Conservation (phyloP, 2,797 vertebrate species). For the Gephyroberyx darwinii region DNA sequence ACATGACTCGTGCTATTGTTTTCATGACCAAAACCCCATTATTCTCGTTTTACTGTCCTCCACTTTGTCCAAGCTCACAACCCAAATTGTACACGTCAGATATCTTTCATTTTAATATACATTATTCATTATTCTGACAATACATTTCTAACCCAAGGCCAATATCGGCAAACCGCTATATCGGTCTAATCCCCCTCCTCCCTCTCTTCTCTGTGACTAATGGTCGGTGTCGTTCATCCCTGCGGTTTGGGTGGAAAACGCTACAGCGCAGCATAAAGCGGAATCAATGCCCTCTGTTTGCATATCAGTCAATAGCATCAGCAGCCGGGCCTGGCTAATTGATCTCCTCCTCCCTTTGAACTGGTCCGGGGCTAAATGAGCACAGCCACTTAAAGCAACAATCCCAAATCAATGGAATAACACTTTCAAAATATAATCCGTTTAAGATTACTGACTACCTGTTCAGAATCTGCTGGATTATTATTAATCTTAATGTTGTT, state of each 20-base stretch:
- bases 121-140: too few species aligned
- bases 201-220: constrained; percentile 51
- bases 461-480: neutral
- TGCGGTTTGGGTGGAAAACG: constrained; percentile 50
- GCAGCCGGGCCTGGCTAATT: constrained; percentile 67
- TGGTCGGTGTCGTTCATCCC: constrained; percentile 30
- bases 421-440: constrained; percentile 27
- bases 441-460: constrained; percentile 9
- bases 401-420: constrained; percentile 49
- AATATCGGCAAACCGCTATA: constrained; percentile 32
- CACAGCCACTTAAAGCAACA: constrained; percentile 40
- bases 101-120: too few species aligned
- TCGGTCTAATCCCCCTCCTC: constrained; percentile 20
- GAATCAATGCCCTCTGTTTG: constrained; percentile 69
- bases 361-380: constrained; percentile 51
- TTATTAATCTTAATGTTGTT: neutral
- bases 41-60: too few species aligned
- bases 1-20: too few species aligned
- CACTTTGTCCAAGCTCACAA: too few species aligned
- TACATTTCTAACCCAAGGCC: constrained; percentile 25
- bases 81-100: too few species aligned
- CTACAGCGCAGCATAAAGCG: constrained; percentile 38
- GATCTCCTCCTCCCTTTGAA: constrained; percentile 66
- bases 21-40: too few species aligned
- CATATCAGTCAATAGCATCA: constrained; percentile 69